These are phyloP conservation scores for Amblyraja radiata DNA, from an alignment of 2,797 vertebrate species.

Conservation along the genomic window DNA sequence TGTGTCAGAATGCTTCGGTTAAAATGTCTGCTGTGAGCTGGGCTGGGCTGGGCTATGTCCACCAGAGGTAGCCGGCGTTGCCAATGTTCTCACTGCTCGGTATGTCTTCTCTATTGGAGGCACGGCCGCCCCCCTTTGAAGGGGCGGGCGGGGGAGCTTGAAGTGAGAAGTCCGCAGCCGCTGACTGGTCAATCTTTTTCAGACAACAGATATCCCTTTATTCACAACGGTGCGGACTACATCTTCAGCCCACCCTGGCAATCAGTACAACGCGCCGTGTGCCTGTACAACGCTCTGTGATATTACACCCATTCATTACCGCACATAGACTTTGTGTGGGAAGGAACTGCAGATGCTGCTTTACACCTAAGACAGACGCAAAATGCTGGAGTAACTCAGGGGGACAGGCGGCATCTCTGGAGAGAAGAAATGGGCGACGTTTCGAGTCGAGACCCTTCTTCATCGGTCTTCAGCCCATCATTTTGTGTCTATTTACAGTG, in stretches of 20 bases:
- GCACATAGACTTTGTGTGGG: too few relatives aligned
- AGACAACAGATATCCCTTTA: not conserved
- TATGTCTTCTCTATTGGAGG: not conserved
- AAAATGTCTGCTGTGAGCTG: constrained; percentile 13
- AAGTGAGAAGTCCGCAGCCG: not conserved
- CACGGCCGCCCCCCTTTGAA: not conserved
- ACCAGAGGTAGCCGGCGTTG: too few relatives aligned
- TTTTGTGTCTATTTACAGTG: too few relatives aligned
- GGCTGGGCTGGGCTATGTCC: not conserved
- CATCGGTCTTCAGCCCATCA: too few relatives aligned
- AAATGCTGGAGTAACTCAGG: too few relatives aligned
- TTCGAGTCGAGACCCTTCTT: too few relatives aligned
- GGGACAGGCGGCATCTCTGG: too few relatives aligned
- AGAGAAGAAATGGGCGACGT: too few relatives aligned
- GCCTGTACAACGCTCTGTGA: too few relatives aligned
- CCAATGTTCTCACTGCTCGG: not conserved
- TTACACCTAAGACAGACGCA: too few relatives aligned
- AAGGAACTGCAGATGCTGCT: too few relatives aligned
- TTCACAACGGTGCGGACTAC: not conserved
- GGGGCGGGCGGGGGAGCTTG: not conserved
- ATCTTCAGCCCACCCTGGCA: not conserved
- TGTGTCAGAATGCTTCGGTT: not conserved
- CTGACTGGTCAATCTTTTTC: not conserved
- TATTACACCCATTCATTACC: too few relatives aligned
- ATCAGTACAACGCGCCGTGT: not conserved